phyloP scores from a whole-genome alignment of 2,113 vertebrate species.

The Dipodomys merriami region DNA sequence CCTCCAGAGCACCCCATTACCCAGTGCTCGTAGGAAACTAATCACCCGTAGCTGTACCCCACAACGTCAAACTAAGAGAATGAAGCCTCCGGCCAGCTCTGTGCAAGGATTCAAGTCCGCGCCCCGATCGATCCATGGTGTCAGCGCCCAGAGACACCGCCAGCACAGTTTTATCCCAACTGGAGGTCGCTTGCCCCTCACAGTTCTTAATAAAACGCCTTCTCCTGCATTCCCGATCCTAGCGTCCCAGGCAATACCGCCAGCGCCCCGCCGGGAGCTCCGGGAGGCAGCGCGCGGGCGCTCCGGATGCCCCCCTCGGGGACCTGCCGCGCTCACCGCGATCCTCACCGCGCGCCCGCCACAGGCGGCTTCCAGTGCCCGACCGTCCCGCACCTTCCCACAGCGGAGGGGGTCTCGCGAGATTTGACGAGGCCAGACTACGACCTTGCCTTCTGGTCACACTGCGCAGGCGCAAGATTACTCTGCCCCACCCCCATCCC shows the following conservation, averaged over 20 bases:
- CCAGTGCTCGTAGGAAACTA: background rate
- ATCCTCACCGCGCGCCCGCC: no score
- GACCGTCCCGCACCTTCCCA: rapidly evolving
- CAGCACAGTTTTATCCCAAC: background rate
- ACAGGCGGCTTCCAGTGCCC: rapidly evolving
- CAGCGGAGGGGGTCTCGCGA: background rate
- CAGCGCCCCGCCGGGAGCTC: background rate
- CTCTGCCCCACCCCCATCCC: no score
- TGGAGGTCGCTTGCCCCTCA: background rate
- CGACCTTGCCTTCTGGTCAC: background rate
- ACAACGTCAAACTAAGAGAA: background rate
- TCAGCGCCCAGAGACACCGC: background rate
- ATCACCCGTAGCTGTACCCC: background rate
- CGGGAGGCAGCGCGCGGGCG: background rate
- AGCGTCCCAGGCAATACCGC: background rate
- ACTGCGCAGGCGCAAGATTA: slow-evolving; percentile 45
- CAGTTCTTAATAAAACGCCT: background rate
- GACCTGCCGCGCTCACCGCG: background rate
- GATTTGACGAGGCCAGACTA: background rate
- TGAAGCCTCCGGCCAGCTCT: background rate
- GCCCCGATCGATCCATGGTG: background rate
- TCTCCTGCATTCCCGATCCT: background rate
- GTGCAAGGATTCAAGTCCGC: background rate
- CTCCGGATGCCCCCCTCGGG: no score
- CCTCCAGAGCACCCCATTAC: background rate